These are phyloP conservation scores for Sebastes fasciatus DNA, from an alignment of 2,113 vertebrate species.

Conservation along the genomic window DNA sequence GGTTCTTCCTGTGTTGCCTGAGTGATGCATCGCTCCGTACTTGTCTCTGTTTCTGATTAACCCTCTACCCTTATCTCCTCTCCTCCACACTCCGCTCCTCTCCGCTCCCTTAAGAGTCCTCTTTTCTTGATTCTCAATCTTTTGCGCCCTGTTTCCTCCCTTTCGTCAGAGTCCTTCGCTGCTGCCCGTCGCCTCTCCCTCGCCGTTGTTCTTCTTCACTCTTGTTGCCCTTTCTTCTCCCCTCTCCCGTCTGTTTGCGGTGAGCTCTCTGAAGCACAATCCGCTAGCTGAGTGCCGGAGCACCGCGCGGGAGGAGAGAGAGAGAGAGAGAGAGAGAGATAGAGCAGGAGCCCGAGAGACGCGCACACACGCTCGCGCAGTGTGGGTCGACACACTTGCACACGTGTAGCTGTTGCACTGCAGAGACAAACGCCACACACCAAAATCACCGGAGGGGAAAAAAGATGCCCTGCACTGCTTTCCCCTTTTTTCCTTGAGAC, in stretches of 20 bases:
- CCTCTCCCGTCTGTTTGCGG: constrained; percentile 74
- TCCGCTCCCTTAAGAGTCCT: constrained; percentile 73
- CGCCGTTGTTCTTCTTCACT: constrained; percentile 60
- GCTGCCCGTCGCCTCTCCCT: constrained; percentile 49
- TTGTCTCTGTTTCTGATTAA: constrained; percentile 78
- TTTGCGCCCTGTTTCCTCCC: constrained; percentile 47
- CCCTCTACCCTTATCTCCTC: constrained; percentile 86
- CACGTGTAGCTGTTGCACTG: constrained; percentile 70
- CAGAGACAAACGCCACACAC: constrained; percentile 50
- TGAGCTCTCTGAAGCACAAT: constrained; percentile 76
- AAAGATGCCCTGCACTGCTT: constrained; percentile 54
- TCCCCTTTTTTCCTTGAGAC: constrained; percentile 52
- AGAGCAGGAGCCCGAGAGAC: constrained; percentile 28
- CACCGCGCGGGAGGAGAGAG: constrained; percentile 40
- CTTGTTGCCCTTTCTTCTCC: constrained; percentile 67
- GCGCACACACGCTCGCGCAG: constrained; percentile 16
- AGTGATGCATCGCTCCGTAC: constrained; percentile 93
- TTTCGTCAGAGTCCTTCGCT: constrained; percentile 51
- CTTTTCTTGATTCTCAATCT: constrained; percentile 78
- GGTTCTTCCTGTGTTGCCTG: constrained; percentile 89
- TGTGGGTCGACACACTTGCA: constrained; percentile 56
- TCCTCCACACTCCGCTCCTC: constrained; percentile 86
- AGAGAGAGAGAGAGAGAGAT: constrained; percentile 11
- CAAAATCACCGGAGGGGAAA: constrained; percentile 50
- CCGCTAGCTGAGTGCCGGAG: constrained; percentile 67